Evolutionary conservation across 2,888 invertebrate species (phyloP).

Genomic region (Scelioninae gen. 1): DNA sequence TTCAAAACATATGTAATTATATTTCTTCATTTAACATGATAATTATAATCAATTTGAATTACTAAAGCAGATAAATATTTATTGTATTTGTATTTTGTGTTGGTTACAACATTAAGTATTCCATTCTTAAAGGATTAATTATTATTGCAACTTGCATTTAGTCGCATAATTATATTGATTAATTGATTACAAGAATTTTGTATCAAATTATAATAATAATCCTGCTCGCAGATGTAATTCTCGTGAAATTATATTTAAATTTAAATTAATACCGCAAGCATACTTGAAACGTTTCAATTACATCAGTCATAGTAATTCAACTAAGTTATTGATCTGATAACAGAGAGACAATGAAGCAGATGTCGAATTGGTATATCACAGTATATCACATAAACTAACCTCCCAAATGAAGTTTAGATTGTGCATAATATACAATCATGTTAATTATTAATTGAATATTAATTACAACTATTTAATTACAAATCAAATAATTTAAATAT

Average conservation of each 20-base stretch:
- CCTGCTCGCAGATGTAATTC: not conserved
- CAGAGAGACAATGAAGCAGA: conserved; percentile 26
- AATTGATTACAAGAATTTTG: not conserved
- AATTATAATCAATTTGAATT: no score
- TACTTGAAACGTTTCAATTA: conserved; percentile 28
- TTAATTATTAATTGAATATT: no score
- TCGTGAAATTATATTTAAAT: conserved; percentile 4
- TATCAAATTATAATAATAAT: not conserved
- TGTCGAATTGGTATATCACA: conserved; percentile 14
- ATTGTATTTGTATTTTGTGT: no score
- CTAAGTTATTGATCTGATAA: conserved; percentile 41
- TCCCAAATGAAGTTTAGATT: not conserved
- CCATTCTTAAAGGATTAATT: no score
- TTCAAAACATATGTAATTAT: no score
- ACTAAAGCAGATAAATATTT: no score
- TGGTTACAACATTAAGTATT: not conserved
- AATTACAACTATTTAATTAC: no score
- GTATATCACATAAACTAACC: not conserved
- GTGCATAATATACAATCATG: no score
- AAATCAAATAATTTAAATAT: no score
- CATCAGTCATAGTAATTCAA: conserved; percentile 42
- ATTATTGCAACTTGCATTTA: not conserved
- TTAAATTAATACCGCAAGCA: conserved; percentile 1
- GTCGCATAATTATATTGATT: no score
- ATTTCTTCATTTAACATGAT: no score